phyloP scores from a whole-genome alignment of 2,113 vertebrate species.

The Sinosuthora webbiana region DNA sequence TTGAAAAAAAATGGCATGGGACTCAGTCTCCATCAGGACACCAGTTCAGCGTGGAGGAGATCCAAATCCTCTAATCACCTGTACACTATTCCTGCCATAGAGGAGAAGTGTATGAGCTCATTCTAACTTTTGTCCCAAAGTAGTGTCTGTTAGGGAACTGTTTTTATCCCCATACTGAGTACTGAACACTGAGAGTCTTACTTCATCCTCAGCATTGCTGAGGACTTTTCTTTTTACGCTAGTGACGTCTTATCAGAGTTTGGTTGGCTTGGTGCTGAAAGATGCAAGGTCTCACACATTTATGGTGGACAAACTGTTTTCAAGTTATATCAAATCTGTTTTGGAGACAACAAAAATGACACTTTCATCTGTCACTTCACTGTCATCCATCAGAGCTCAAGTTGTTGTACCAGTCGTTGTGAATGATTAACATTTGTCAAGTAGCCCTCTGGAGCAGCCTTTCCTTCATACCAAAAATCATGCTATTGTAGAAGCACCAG shows the following conservation, averaged over 20 bases:
- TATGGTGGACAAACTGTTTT: background rate
- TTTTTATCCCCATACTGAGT: background rate
- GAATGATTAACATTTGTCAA: background rate
- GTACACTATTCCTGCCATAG: background rate
- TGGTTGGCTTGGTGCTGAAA: background rate
- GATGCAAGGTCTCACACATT: background rate
- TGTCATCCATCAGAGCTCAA: background rate
- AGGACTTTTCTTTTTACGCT: background rate
- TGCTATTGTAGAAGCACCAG: background rate
- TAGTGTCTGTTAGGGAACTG: background rate
- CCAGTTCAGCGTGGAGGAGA: background rate
- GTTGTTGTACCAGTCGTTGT: background rate
- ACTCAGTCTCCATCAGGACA: background rate
- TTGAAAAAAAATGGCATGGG: background rate
- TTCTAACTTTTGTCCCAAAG: background rate
- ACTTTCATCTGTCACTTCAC: background rate
- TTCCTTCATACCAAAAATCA: background rate
- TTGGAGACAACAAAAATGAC: background rate
- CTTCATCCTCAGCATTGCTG: background rate
- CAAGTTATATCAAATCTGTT: background rate
- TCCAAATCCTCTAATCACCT: background rate
- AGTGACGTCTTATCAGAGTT: background rate
- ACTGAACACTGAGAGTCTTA: background rate
- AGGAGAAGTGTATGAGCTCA: background rate
- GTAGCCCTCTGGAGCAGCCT: background rate